Conservation (phyloP, 1,140 invertebrate genomes). For the Rhyzopertha dominica region DNA sequence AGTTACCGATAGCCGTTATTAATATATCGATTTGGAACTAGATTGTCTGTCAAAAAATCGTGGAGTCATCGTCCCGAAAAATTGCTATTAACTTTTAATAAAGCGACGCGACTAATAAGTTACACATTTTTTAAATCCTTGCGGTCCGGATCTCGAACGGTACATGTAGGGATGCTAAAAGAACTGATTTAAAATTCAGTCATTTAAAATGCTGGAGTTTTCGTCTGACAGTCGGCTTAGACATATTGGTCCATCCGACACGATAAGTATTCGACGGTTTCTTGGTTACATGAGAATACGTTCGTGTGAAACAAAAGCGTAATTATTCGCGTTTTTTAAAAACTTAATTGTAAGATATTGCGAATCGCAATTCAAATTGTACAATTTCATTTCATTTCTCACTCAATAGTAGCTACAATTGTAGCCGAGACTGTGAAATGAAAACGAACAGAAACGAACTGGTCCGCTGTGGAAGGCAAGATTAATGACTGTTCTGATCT, state of each 20-base stretch:
- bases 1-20: no score
- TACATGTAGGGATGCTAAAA: constrained; percentile 5
- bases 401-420: no score
- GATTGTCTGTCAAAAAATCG: constrained; percentile 5
- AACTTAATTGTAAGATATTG: no score
- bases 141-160: no score
- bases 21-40: no score
- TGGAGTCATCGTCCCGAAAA: constrained; percentile 1
- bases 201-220: not conserved
- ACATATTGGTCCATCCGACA: constrained; percentile 3
- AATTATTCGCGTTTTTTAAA: no score
- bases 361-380: no score
- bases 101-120: not conserved
- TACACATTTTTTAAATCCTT: no score
- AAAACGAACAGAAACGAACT: not conserved
- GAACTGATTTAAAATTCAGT: constrained; percentile 12
- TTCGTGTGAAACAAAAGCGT: no score
- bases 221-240: constrained; percentile 6
- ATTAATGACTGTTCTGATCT: constrained; percentile 42
- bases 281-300: no score
- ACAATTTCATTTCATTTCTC: no score
- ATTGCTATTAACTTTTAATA: constrained; percentile 4
- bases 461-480: constrained; percentile 22
- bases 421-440: no score
- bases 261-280: not conserved